Base-by-base conservation (phyloP, 2,888 invertebrate genomes). In the Drosophila mimetica region DNA sequence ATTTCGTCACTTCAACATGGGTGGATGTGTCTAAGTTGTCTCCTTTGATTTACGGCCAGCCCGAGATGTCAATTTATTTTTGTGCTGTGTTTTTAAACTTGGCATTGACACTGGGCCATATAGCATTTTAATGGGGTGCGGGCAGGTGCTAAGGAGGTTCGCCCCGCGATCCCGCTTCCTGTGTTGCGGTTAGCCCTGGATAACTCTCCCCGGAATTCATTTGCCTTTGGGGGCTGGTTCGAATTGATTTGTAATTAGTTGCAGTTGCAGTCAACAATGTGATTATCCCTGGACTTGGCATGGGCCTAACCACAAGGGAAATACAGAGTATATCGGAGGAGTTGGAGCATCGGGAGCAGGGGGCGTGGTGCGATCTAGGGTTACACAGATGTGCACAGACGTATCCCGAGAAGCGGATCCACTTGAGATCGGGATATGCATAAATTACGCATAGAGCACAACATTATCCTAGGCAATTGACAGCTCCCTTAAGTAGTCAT, bases 231-330 rank as follows among this genome's bases (percentile, higher is more conserved):
- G 79, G 76, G 83, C 88, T 82, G 77, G 20, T 52, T 88, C 90
- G 85, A 90, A 90, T 90, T 90, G 90, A 90, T 90, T 90, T 89
- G 82, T 89, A 90, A 90, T 90, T 90, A 90, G 90, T 82, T 88
- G 77, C 87, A 88, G 88, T 79, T 74, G 81, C 81, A 80, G 84
- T 79, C 83, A 79, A 82, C 88, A 76, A 61, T 75, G 73, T 80
- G 80, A 88, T 88, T 83, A 77, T 73, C 71, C 72, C 61, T 63
- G 63, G 71, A 71, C 53, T 78, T 65, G 70, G 66, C 51, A 57
- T 67, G 55, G 69, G 64, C 82, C 37, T 28, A 16, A 37, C 55
- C 63, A 60, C 76, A 63, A 58, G 58, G 36, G 52, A 64, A 6
- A 14, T 14, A 4, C 2, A 11, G 4, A 42, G 28, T n/a, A 28